Evolutionary conservation across 2,888 invertebrate species (phyloP), one percentile per base, ranked within the genome.

Genomic region (Thalpophila matura): DNA sequence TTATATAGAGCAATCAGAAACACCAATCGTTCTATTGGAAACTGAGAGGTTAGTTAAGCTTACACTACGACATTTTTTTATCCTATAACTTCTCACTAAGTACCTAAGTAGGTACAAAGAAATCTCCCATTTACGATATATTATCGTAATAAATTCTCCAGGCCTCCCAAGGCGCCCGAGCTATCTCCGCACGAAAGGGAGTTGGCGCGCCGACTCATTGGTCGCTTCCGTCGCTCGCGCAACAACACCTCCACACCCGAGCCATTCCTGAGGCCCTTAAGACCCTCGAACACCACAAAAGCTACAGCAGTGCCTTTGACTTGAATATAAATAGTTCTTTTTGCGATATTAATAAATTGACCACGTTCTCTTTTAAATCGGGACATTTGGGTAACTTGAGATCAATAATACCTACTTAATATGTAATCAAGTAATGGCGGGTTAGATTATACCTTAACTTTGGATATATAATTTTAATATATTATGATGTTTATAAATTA

Each of bases 21-120:
- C 91, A 4, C 90, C 92, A 6, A 78, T 91, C 24, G 79, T 93
- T n/a, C 46, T 92, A 22, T 77, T 93, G 43, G 91, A 93, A 85
- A 93, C 91, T 27, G 90, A 93, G 82, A 86, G 89, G 93, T 92
- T n/a, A 26, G 74, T 59, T 1, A 10, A 42, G 14, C 2, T 59
- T n/a, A 10, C 12, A 16, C n/a, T 20, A 29, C 10, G 14, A 29
- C 2, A 4, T 61, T 12, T 6, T 31, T 24, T 31, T n/a, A 10
- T 24, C 5, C 9, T 1, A 1, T 10, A 1, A 29, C 22, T 18
- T 49, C 3, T 20, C 7, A 37, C 24, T 10, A n/a, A n/a, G 7
- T 33, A 20, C 4, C 7, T 5, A 0, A 16, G 29, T 24, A 10
- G n/a, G 5, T n/a, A 27, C 4, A 9, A 22, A 29, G 20, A 29